Conservation (phyloP, 2,888 invertebrate species). For the Drosophila falleni region DNA sequence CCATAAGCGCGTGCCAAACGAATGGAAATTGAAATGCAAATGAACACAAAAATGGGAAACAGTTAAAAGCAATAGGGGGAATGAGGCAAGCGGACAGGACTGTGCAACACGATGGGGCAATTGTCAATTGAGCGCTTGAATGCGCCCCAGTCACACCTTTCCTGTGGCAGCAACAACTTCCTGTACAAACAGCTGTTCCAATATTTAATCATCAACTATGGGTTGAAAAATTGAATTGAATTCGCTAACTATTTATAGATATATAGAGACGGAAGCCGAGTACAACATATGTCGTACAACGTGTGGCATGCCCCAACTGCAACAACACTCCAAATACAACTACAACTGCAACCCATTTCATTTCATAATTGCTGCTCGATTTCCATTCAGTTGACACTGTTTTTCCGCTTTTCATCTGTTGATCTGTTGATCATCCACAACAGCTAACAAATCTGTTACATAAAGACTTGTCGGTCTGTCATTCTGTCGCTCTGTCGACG, state of each 20-base stretch:
- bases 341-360: constrained; percentile 12
- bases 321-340: neutral
- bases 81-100: neutral
- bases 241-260: constrained; percentile 50
- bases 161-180: constrained; percentile 46
- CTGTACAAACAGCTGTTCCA: constrained; percentile 54
- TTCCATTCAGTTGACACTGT: constrained; percentile 36
- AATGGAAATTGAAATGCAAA: constrained; percentile 8
- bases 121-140: constrained; percentile 56
- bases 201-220: constrained; percentile 44
- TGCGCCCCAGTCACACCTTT: constrained; percentile 51
- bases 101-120: constrained; percentile 30
- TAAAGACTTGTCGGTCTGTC: constrained; percentile 21
- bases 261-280: constrained; percentile 12
- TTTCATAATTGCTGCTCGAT: constrained; percentile 19
- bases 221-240: constrained; percentile 33
- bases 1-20: constrained; percentile 61
- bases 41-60: neutral
- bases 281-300: constrained; percentile 13
- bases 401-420: constrained; percentile 13
- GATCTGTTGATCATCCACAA: constrained; percentile 16
- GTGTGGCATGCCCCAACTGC: constrained; percentile 16
- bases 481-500: neutral
- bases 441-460: constrained; percentile 25
- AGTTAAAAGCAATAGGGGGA: neutral